These are phyloP conservation scores for Chlamydotis undulata DNA, from an alignment of 2,113 vertebrate genomes.

Conservation along the genomic window DNA sequence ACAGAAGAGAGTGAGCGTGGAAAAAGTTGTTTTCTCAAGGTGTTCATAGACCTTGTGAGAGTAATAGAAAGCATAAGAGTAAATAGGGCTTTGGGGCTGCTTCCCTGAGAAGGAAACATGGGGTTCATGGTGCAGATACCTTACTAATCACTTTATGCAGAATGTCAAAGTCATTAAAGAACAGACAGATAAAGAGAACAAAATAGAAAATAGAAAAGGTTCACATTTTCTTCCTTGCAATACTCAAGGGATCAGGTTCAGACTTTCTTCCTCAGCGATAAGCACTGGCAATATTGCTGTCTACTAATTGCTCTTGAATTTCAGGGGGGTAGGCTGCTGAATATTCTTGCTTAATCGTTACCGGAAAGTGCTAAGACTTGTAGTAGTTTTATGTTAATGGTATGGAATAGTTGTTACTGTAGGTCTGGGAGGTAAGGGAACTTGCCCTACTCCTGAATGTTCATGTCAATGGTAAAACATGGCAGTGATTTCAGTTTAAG, in stretches of 20 bases:
- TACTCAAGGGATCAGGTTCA: background rate
- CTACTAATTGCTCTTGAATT: background rate
- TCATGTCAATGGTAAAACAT: background rate
- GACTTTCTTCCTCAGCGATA: background rate
- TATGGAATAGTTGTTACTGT: background rate
- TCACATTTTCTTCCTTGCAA: background rate
- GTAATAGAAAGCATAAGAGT: background rate
- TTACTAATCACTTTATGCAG: background rate
- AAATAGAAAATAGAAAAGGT: background rate
- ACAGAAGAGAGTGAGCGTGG: background rate
- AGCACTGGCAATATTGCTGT: background rate
- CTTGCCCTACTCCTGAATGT: background rate
- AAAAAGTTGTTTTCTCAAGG: background rate
- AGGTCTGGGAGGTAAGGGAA: background rate
- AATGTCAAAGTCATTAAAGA: background rate
- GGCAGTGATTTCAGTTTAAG: background rate
- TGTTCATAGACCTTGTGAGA: background rate
- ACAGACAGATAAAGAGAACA: background rate
- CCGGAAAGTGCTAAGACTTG: background rate
- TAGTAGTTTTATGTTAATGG: background rate
- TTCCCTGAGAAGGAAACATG: background rate
- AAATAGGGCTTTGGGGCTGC: background rate
- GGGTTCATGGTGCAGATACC: background rate
- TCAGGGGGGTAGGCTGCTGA: background rate
- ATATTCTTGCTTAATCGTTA: background rate